These are phyloP conservation scores for Aplocera efformata DNA, from an alignment of 2,888 invertebrate genomes.

Conservation along the genomic window DNA sequence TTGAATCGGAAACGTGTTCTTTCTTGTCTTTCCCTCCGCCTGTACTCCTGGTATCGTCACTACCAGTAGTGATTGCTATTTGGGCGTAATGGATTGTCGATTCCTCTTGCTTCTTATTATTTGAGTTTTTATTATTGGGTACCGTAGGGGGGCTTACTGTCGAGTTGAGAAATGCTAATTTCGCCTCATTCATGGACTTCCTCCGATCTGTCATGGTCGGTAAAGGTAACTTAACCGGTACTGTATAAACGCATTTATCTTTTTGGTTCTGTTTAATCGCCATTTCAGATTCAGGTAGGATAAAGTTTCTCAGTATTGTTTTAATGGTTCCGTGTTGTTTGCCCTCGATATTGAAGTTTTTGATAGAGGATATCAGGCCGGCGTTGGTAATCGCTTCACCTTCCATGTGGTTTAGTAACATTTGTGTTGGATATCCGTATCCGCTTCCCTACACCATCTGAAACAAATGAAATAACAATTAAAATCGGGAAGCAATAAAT, in stretches of 20 bases:
- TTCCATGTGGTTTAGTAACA: conserved; percentile 70
- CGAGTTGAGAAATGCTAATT: conserved; percentile 64
- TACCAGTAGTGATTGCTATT: conserved; percentile 62
- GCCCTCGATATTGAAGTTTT: conserved; percentile 54
- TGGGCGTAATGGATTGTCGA: conserved; percentile 65
- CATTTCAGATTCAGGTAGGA: conserved; percentile 64
- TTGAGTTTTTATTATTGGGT: conserved; percentile 23
- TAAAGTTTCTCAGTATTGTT: conserved; percentile 63
- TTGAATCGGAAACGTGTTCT: conserved; percentile 34
- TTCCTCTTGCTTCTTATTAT: conserved; percentile 36
- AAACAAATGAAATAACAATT: conserved; percentile 44
- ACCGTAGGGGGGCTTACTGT: conserved; percentile 39
- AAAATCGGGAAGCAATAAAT: conserved; percentile 19
- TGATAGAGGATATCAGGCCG: conserved; percentile 61
- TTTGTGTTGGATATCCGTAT: conserved; percentile 57
- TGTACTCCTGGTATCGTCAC: conserved; percentile 70
- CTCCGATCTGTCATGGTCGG: conserved; percentile 49
- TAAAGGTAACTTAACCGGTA: conserved; percentile 55
- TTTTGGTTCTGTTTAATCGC: conserved; percentile 68
- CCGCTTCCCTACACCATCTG: conserved; percentile 72
- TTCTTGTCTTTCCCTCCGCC: conserved; percentile 60
- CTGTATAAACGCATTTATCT: conserved; percentile 61
- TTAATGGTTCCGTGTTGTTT: conserved; percentile 65
- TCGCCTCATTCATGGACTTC: conserved; percentile 62
- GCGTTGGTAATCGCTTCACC: conserved; percentile 59